Base-by-base conservation (phyloP, 2,797 vertebrate genomes). In the Cetoscarus ocellatus region DNA sequence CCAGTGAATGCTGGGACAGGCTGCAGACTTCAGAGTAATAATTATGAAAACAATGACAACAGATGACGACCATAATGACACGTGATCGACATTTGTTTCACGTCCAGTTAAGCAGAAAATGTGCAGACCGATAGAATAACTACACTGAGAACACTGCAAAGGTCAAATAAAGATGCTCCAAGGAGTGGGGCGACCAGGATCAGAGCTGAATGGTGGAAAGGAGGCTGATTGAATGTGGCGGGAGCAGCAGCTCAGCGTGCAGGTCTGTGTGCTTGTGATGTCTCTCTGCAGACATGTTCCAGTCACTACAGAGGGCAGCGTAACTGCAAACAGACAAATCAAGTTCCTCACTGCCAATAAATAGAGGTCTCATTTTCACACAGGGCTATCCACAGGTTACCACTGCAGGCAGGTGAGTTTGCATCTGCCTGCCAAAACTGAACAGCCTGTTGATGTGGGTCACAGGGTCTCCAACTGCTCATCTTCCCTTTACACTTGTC, bases 261-360 rank as follows among this genome's bases (percentile, higher is more conserved):
- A 17, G 53, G 44, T 27, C 27, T 35, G 34, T 18, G 18, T 3
- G 48, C 40, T 45, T 8, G 7, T 12, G 11, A 5, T 12, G 48
- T 45, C 59, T 34, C 52, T 48, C 49, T 40, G 11, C 39, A 11
- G 44, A 35, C 40, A 1, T 36, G 15, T 51, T 13, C 38, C 6
- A 8, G 17, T 51, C 47, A 48, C 13, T 8, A 18, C 48, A 70
- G 52, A 47, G 50, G 45, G 40, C 35, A 38, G 2, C 4, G 50
- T 5, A 8, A 9, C 55, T 4, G 8, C 42, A 53, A 44, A 54
- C 10, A 10, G 69, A 64, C 19, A 3, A 42, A 59, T 67, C 53
- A 38, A 73, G 60, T 67, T 60, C 43, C 82, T 77, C 73, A 83
- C 84, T 78, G 79, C 82, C 82, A 67, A 55, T 73, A 56, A 50